Evolutionary conservation across 1,140 invertebrate species (phyloP).

Genomic region (Micrasema longulum): DNA sequence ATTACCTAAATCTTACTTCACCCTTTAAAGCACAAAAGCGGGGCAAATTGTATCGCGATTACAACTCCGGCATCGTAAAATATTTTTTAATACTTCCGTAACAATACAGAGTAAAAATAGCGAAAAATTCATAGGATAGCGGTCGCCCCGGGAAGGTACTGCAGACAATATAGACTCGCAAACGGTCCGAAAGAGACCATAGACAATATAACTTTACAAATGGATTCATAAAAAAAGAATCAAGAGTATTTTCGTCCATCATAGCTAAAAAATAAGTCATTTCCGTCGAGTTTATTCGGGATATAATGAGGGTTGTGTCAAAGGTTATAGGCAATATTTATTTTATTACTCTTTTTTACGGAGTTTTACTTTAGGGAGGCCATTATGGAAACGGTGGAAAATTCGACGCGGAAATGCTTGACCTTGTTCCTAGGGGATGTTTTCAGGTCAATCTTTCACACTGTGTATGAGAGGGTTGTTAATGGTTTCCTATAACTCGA

Average conservation of each 20-base stretch:
- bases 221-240: slow-evolving; percentile 34
- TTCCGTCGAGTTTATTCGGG: slow-evolving; percentile 13
- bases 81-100: no score
- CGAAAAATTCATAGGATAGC: no score
- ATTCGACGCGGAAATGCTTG: slow-evolving; percentile 9
- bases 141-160: no score
- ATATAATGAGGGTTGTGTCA: slow-evolving; percentile 31
- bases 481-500: no score
- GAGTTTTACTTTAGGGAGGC: slow-evolving; percentile 11
- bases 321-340: slow-evolving; percentile 30
- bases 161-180: slow-evolving; percentile 9
- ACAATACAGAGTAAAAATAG: no score
- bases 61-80: no score
- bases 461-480: no score
- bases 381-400: background rate
- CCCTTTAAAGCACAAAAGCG: no score
- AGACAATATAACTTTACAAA: slow-evolving; percentile 30
- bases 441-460: background rate
- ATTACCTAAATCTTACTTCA: no score
- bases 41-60: no score
- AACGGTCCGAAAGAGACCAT: background rate
- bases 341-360: slow-evolving; percentile 27
- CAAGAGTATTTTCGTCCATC: slow-evolving; percentile 28
- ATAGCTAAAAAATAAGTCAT: slow-evolving; percentile 28
- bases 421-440: background rate